Base-by-base conservation (phyloP, 2,113 vertebrate genomes). In the Trematocara nigrifrons region DNA sequence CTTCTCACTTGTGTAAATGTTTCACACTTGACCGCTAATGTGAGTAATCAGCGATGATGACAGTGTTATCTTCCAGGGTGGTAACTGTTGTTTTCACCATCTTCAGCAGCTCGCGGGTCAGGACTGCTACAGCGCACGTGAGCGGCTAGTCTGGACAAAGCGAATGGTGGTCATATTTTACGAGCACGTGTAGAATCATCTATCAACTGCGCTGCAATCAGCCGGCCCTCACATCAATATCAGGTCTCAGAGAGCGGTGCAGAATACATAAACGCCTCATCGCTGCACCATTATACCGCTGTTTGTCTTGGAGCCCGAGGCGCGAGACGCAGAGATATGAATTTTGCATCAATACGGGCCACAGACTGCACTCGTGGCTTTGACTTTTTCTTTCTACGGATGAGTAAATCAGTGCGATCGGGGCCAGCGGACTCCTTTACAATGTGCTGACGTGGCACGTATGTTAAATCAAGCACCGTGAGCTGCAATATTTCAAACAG, bases 111-210 rank as follows among this genome's bases (percentile, higher is more conserved):
- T 3, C 1, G 54, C 42, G 16, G 54, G 8, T 9, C 22, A 33
- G 18, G 12, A 6, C 6, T 7, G 10, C 74, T 51, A 1, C 79
- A 77, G 35, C 1, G 45, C 33, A 83, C 31, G 16, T 51, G 40
- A 71, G 78, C 77, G 81, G 71, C 69, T 56, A 79, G 78, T 85
- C 56, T 45, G 61, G 83, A 89, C 51, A 42, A 29, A n/a, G 71
- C 69, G 81, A 86, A 89, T 53, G n/a, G 80, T 12, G 74, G 45
- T 83, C 84, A 91, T 91, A 88, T 93, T 92, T 93, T 92, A 89
- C 87, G 86, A 87, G 89, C 85, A 81, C 86, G 79, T 81, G 88
- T 79, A 61, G 86, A 94, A 86, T 91, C 93, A 92, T 95, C 92
- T 52, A 93, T 95, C 93, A 95, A 81, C 78, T 53, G 78, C 38